Evolutionary conservation across 1,140 invertebrate genomes (phyloP), one percentile per base, ranked within the genome.

Genomic region (Chelonus insularis): DNA sequence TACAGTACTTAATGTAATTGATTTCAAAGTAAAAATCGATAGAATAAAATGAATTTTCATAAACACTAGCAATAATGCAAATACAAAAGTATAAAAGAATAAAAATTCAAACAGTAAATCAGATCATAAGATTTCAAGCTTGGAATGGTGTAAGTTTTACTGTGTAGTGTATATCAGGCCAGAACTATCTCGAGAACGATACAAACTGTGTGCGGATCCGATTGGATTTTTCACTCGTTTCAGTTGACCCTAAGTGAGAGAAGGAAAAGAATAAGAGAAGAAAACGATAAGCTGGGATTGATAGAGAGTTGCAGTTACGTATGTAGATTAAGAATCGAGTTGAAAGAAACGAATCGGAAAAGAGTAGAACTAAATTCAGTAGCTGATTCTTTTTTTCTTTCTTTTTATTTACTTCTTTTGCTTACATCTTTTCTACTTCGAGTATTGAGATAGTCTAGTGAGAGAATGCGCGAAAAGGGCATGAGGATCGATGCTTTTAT

Each of bases 401-500:
- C n/a, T 4, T 47, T 48, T 29, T 32, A 16, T 34, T 37, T n/a
- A 12, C 14, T 45, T 58, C 56, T 47, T 47, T 32, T 37, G 9
- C 36, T 21, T 41, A 11, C 36, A 21, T 36, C 21, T n/a, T 12
- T n/a, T 55, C 29, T 36, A 7, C 32, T 36, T 14, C 7, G 39
- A 59, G 52, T 36, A 60, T 57, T 34, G 51, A 60, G 37, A 55
- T 59, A 57, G 51, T 34, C 54, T 21, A 18, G 55, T 25, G 34
- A 43, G 50, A 41, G 52, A 43, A 43, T 20, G 21, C 39, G 51
- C 59, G 36, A 54, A 54, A 43, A 36, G 29, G 55, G 32, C 11
- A 43, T 60, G 63, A 48, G 55, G 56, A 52, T 59, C 58, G 58
- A 62, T 61, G 63, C 63, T 65, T 65, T 65, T 65, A 66, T 66